Evolutionary conservation across 2,888 invertebrate species (phyloP).

Genomic region (Tachina grossa): DNA sequence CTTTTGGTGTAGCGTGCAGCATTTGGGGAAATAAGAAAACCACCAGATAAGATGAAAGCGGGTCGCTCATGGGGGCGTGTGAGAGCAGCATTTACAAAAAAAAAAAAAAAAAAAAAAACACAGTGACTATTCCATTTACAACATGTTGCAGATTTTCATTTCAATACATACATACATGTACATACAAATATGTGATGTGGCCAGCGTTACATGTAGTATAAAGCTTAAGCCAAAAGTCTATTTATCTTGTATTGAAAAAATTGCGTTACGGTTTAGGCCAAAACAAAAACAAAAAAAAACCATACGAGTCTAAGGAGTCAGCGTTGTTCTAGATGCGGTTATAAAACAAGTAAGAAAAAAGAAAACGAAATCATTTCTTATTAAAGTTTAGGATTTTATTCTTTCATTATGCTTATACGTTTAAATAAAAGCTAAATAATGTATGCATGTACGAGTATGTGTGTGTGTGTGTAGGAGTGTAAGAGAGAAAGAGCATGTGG

Average conservation of each 20-base stretch:
- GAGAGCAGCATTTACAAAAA: slow-evolving; percentile 50
- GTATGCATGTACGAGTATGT: neutral
- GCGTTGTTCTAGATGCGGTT: slow-evolving; percentile 55
- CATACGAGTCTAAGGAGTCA: slow-evolving; percentile 64
- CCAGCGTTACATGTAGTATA: neutral
- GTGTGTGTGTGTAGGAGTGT: slow-evolving; percentile 11
- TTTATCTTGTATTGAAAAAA: slow-evolving; percentile 64
- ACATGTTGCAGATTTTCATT: slow-evolving; percentile 55
- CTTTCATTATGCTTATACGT: slow-evolving; percentile 9
- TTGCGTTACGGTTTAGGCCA: slow-evolving; percentile 69
- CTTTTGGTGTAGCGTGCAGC: neutral
- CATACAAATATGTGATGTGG: neutral
- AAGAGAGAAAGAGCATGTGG: slow-evolving; percentile 52
- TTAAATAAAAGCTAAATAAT: neutral
- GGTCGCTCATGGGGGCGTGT: slow-evolving; percentile 71
- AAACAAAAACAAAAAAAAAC: slow-evolving; percentile 6
- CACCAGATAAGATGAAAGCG: slow-evolving; percentile 69
- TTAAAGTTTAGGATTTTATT: slow-evolving; percentile 50
- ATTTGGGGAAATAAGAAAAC: slow-evolving; percentile 23
- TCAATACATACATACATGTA: neutral
- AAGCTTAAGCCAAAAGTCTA: slow-evolving; percentile 14
- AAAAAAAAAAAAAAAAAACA: slow-evolving; percentile 42
- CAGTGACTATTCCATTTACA: slow-evolving; percentile 55
- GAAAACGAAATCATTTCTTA: slow-evolving; percentile 57
- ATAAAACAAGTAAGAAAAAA: slow-evolving; percentile 41